Percentiles rank a stretch among this genome's conserved stretches.
These are phyloP conservation scores for Orthonyx spaldingii DNA, from an alignment of 2,113 vertebrate species.

Conservation along the genomic window DNA sequence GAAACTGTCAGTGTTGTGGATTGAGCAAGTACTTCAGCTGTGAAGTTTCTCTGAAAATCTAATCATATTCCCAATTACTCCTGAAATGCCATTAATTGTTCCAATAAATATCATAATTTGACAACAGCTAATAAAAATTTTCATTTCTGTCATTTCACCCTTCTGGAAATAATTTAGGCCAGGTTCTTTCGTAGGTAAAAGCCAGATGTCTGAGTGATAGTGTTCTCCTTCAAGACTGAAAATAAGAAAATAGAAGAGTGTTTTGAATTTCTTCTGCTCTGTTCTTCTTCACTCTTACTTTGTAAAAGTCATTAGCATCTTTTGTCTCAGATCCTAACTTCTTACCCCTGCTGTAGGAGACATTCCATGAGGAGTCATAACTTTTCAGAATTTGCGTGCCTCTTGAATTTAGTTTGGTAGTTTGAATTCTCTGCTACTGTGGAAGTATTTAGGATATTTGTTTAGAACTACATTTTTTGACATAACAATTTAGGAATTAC, in stretches of 20 bases:
- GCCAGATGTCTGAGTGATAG: not conserved
- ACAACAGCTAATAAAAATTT: not conserved
- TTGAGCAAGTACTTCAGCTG: not conserved
- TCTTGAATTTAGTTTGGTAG: not conserved
- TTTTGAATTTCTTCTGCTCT: not conserved
- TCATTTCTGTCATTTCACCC: not conserved
- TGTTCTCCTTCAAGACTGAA: not conserved
- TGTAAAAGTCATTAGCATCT: not conserved
- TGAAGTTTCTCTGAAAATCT: not conserved
- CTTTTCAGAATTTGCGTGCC: not conserved
- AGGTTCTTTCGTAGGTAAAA: not conserved
- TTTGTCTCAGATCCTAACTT: not conserved
- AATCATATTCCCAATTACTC: not conserved
- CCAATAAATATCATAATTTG: not conserved
- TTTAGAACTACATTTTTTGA: not conserved
- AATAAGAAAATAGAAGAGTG: not conserved
- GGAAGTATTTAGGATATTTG: not conserved
- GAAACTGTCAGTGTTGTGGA: not conserved
- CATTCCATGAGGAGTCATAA: not conserved
- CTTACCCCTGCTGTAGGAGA: not conserved
- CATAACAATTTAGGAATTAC: not conserved
- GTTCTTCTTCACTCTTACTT: not conserved
- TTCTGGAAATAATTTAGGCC: not conserved
- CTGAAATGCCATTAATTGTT: not conserved
- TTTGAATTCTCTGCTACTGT: not conserved